Evolutionary conservation across 2,113 vertebrate species (phyloP).

Genomic region (Campylomormyrus tamandua): DNA sequence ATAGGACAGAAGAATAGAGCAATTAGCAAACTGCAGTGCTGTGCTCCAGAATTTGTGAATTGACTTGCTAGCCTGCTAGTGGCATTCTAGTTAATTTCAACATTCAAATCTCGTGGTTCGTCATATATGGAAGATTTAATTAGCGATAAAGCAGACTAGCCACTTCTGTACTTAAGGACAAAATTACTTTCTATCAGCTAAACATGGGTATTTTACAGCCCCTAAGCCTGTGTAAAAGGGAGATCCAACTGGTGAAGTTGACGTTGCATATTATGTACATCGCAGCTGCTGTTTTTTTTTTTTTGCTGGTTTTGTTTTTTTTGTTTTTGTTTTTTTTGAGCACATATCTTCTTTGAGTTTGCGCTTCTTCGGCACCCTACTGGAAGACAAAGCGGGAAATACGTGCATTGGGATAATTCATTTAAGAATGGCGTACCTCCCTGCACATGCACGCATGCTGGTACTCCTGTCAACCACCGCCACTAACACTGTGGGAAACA

Average conservation of each 20-base stretch:
- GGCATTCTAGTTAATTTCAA: not conserved
- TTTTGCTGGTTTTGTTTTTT: too few species aligned
- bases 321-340: not conserved
- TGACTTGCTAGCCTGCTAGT: not conserved
- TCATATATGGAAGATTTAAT: not conserved
- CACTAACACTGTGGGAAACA: not conserved
- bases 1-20: not conserved
- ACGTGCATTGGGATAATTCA: not conserved
- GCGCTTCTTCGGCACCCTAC: not conserved
- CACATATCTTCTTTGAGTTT: not conserved
- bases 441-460: too few species aligned
- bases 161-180: too few species aligned
- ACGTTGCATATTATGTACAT: not conserved
- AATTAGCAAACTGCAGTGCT: too few species aligned
- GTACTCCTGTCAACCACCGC: not conserved
- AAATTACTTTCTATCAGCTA: not conserved
- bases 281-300: too few species aligned
- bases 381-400: not conserved
- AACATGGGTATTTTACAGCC: not conserved
- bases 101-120: not conserved
- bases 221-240: not conserved
- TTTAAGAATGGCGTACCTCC: not conserved
- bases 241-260: not conserved
- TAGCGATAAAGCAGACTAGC: not conserved
- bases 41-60: too few species aligned